Base-by-base conservation (phyloP, 2,797 vertebrate species). In the Liparis tanakae region DNA sequence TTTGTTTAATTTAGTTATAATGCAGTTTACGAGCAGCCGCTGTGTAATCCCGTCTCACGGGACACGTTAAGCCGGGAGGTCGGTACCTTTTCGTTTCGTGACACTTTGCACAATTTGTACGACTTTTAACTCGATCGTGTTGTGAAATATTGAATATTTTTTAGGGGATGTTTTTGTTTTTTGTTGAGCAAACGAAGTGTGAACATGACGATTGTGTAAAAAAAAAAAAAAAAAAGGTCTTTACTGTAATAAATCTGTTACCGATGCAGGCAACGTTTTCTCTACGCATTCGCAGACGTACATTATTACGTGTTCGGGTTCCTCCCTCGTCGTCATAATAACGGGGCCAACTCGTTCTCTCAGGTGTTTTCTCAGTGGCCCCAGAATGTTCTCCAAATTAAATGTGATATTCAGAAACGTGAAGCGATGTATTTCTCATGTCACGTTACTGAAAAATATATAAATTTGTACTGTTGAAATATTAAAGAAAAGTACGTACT, bases 361-460 rank as follows among this genome's bases (percentile, higher is more conserved):
- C 94, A 95, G 94, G 94, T 94, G 89, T 93, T 91, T 83, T 86
- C 85, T 93, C 91, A 91, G 87, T 92, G 87, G 89, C 84, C 81
- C 92, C 92, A 82, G 86, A 91, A 91, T 90, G 89, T 93, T 90
- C 89, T 92, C 87, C 87, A 71, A 71, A 82, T 91, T 80, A 88
- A 88, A 81, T 88, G 87, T 85, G 76, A 89, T 88, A 87, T 84
- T 88, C 87, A 77, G 89, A 92, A 89, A 91, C 92, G 90, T 94
- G 89, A 92, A 92, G 79, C 90, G 72, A 82, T 88, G 88, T 93
- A 80, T 91, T 90, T 89, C 88, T 90, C 89, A 85, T 92, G 91
- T 90, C 71, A 87, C 85, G 88, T 92, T 94, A 93, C 72, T 80
- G 10, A 41, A 41, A 82, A 85, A 20, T 61, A 93, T 92, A 88